Base-by-base conservation (phyloP, 2,797 vertebrate genomes). In the Lerista edwardsae region DNA sequence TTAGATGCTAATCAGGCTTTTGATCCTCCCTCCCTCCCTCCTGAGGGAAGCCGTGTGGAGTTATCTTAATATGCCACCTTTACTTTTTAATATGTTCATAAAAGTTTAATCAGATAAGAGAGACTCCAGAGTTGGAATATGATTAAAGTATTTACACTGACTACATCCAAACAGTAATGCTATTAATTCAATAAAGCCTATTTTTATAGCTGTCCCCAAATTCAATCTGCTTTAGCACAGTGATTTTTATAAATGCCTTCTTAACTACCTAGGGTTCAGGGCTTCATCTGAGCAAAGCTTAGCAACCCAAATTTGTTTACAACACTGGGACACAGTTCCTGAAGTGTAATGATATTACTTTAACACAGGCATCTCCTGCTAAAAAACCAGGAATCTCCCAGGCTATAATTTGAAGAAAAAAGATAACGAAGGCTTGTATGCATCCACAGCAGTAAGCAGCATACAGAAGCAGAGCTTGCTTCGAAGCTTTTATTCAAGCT, bases 41-140 rank as follows among this genome's bases (percentile, higher is more conserved):
- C 69, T 83, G 75, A 87, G 80, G 79, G 88, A 91, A 93, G 67
- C 61, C 79, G 51, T 44, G 87, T 8, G 36, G 67, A 76, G 47
- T 88, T 84, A 78, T 79, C 74, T 75, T 79, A 86, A 86, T 74
- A 71, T 17, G 12, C 64, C 81, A 92, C 71, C 82, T 91, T 90
- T 55, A 55, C 72, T 91, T 90, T 86, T 86, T 89, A 65, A 84
- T 75, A 17, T 75, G 8, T 69, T 91, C 0, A 0, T 80, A 90
- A 92, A 75, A 93, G 76, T 61, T 61, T 74, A 85, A 85, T 84
- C 79, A 84, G 78, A 82, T 85, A 94, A 90, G 82, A 93, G 74
- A 84, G 21, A 79, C 21, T 80, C 31, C 39, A 19, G 61, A 57
- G 81, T 75, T 79, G 71, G 75, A 88, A 91, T 81, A 87, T 87